phyloP scores from a whole-genome alignment of 2,113 vertebrate genomes.

The Monopterus albus region DNA sequence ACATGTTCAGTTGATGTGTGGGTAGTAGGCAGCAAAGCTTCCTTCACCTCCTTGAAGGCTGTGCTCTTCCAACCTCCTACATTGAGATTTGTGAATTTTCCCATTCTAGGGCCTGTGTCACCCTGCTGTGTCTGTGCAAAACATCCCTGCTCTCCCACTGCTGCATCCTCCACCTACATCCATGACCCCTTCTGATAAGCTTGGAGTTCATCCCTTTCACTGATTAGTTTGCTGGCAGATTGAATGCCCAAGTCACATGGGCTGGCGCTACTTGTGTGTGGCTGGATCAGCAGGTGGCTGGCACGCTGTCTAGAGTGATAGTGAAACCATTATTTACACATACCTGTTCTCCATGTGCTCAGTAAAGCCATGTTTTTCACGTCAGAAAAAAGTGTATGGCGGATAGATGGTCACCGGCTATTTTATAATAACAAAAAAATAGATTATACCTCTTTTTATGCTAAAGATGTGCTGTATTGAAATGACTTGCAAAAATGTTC shows the following conservation, averaged over 20 bases:
- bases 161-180: conserved; percentile 74
- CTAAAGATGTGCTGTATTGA: conserved; percentile 16
- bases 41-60: conserved; percentile 71
- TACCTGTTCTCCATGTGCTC: conserved; percentile 41
- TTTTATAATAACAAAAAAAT: conserved; percentile 36
- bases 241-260: conserved; percentile 74
- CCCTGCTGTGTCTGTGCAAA: conserved; percentile 69
- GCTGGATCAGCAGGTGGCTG: conserved; percentile 75
- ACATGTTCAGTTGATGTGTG: conserved; percentile 66
- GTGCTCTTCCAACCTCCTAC: conserved; percentile 68
- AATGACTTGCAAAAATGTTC: conserved; percentile 33
- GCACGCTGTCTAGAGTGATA: conserved; percentile 69
- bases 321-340: conserved; percentile 79
- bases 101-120: conserved; percentile 63
- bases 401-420: conserved; percentile 4
- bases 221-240: conserved; percentile 81
- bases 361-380: conserved; percentile 38
- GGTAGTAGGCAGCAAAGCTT: conserved; percentile 66
- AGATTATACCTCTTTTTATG: conserved; percentile 20
- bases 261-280: conserved; percentile 75
- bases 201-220: conserved; percentile 78
- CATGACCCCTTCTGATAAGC: conserved; percentile 74
- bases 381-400: conserved; percentile 18
- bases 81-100: conserved; percentile 65
- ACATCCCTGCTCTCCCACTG: conserved; percentile 67